Base-by-base conservation (phyloP, 1,140 invertebrate genomes). In the Anastrepha obliqua region DNA sequence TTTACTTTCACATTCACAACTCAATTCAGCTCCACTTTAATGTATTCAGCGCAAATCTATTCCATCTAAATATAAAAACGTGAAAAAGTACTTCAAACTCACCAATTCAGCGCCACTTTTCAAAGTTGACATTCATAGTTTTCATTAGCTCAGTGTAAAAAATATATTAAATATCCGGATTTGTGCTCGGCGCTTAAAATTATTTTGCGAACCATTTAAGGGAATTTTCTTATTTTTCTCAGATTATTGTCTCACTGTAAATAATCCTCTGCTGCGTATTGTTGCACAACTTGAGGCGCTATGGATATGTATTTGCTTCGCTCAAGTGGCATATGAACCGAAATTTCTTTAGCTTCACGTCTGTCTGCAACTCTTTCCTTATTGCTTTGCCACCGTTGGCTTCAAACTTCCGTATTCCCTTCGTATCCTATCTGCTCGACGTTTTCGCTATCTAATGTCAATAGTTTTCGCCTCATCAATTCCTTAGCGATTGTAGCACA, bases 401-500 rank as follows among this genome's bases (percentile, higher is more conserved):
- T 6, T 29, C 67, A 11, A 55, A 74, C 15, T 47, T n/a, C 13
- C 42, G 44, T 17, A 2, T 74, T 74, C 13, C 44, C 17, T 11
- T n/a, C 44, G 4, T 29, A 8, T 58, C 47, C 15, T 13, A 55
- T 81, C 44, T 81, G 15, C 51, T 81, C 47, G 2, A 55, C 74
- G 74, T 81, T 81, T 81, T 81, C 47, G 74, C 74, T 81, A 55
- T 81, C 74, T 81, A 55, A 81, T 81, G 74, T 47, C 74, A 81
- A 55, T 74, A 74, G 67, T 74, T 74, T 74, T 74, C 67, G 42
- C 67, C 67, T 74, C 67, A 74, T 74, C 67, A 74, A 74, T 74
- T 74, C 67, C 67, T 74, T 74, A 74, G 67, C 67, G 67, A 47
- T 74, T 74, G 67, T 7, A 74, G 15, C 67, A 74, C 3, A 42